Evolutionary conservation across 2,797 vertebrate species (phyloP), one percentile per base, ranked within the genome.

Genomic region (Myotis myotis): DNA sequence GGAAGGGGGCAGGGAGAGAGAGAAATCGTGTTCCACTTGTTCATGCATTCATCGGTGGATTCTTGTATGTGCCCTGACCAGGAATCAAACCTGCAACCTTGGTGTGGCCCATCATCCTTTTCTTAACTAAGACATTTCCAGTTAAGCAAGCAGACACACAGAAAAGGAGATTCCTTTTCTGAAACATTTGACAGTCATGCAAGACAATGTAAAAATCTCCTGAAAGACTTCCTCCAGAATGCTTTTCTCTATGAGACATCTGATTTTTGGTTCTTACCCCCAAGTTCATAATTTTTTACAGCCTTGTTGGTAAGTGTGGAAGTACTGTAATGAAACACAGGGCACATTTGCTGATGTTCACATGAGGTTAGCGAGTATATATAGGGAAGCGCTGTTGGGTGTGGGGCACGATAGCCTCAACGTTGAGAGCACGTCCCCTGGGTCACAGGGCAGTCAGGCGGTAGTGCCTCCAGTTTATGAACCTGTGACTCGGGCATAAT

Each of bases 211-310:
- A 55, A 83, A 87, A 44, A n/a, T n/a, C 23, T 80, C 13, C 57
- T 28, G 16, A 83, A 55, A 92, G 20, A 84, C 53, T 84, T 68
- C 41, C 4, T 23, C 28, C 15, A 9, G 44, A n/a, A 47, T 75
- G 19, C 44, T 84, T 92, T 87, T 38, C 33, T 51, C 0, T 16
- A 41, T 90, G 38, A 17, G 33, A 44, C 12, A 41, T 89, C 44
- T 79, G 53, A 70, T 51, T 79, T 95, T 83, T 92, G 60, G n/a
- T 49, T 75, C 38, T 72, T 53, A 76, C 1, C 22, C 12, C 70
- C 2, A 33, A 51, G 47, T 49, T 22, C 74, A 1, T 66, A 11
- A 38, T 47, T 57, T 78, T 66, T 93, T 44, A 64, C n/a, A 83
- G 23, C 90, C 51, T 72, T 53, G 8, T 93, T 94, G 30, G 0